Evolutionary conservation across 1,140 invertebrate genomes (phyloP).

Genomic region (Drosophila ohnishii): DNA sequence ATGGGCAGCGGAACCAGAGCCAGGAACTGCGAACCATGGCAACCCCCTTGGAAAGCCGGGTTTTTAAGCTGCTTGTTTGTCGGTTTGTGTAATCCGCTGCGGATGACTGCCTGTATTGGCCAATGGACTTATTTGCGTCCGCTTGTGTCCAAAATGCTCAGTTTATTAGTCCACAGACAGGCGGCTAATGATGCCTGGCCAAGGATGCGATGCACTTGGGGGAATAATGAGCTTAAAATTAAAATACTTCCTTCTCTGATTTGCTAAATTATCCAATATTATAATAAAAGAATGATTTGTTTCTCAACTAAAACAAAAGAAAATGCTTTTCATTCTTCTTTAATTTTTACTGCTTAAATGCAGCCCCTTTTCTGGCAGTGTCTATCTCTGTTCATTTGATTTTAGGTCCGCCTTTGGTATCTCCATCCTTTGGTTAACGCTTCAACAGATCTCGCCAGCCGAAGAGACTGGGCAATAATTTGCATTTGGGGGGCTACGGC

Average conservation of each 20-base stretch:
- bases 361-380: background rate
- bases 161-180: constrained; percentile 69
- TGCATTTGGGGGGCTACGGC: constrained; percentile 33
- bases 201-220: constrained; percentile 23
- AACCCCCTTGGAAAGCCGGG: constrained; percentile 43
- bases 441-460: constrained; percentile 27
- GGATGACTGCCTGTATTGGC: constrained; percentile 53
- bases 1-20: background rate
- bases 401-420: constrained; percentile 25
- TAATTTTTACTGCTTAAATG: background rate
- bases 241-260: too few relatives aligned
- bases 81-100: constrained; percentile 73
- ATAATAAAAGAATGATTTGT: background rate
- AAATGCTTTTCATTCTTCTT: background rate
- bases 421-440: constrained; percentile 61
- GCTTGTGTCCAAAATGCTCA: constrained; percentile 41
- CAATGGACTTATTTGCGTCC: constrained; percentile 24
- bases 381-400: constrained; percentile 51
- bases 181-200: constrained; percentile 73
- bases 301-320: background rate
- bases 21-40: constrained; percentile 34
- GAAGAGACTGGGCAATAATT: constrained; percentile 26
- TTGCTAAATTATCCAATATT: background rate
- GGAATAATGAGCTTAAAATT: background rate
- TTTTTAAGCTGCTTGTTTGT: constrained; percentile 80